phyloP scores from a whole-genome alignment of 2,888 invertebrate species.

The Oxyscelio sp. region DNA sequence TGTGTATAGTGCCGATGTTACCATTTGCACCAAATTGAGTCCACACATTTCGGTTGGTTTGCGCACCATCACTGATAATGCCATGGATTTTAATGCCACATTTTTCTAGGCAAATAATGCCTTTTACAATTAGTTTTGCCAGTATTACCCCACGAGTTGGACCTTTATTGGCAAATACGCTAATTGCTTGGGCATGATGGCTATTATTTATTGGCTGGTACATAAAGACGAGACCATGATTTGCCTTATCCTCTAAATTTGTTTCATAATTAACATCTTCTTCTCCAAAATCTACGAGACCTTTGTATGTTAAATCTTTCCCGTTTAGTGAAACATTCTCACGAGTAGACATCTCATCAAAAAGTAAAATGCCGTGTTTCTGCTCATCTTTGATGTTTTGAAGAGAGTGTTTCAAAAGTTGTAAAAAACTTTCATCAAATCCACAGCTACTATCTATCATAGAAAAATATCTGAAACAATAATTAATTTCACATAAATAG shows the following conservation, averaged over 20 bases:
- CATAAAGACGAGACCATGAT: no score
- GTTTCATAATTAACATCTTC: no score
- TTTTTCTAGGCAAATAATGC: constrained; percentile 60
- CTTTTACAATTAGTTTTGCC: no score
- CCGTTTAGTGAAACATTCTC: constrained; percentile 15
- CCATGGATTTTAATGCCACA: constrained; percentile 70
- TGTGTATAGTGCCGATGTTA: constrained; percentile 34
- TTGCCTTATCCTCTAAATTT: no score
- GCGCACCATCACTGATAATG: no score
- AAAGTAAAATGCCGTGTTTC: constrained; percentile 32
- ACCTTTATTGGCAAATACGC: no score
- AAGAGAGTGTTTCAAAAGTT: constrained; percentile 50
- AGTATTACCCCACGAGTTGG: no score
- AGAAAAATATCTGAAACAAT: constrained; percentile 41
- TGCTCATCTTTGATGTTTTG: constrained; percentile 23
- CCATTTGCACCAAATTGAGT: constrained; percentile 57
- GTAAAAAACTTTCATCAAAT: constrained; percentile 56
- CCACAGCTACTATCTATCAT: constrained; percentile 58
- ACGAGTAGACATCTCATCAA: constrained; percentile 45
- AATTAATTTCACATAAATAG: background rate
- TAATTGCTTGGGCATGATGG: no score
- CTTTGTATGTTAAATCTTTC: constrained; percentile 27
- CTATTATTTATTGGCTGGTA: no score
- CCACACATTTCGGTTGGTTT: constrained; percentile 72
- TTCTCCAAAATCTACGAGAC: no score